Base-by-base conservation (phyloP, 2,113 vertebrate species). In the Pipa parva region DNA sequence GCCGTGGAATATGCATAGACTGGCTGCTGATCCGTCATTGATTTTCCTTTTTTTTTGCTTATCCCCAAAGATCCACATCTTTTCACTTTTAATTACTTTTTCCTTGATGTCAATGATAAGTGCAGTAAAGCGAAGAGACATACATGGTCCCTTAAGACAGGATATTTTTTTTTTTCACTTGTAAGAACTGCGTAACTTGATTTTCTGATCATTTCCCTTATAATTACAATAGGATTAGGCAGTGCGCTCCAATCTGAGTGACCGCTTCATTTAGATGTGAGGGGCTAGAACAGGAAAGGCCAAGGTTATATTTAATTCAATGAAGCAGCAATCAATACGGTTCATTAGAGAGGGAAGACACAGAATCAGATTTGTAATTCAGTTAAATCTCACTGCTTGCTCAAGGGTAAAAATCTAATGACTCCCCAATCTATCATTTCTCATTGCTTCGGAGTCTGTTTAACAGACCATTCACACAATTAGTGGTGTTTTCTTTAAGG, bases 151-250 rank as follows among this genome's bases (percentile, higher is more conserved):
- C 24, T 46, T 39, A 27, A 68, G 56, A 68, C 31, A 49, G 31
- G 28, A 11, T 4, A 25, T 58, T 57, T 46, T 49, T 37, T 42
- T 29, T 49, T 31, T 59, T 52, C 65, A 56, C 65, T 59, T 59
- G 45, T 68, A 68, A 52, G 57, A 68, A 29, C 57, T 27, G 22
- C 56, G 65, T 60, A 68, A 68, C 65, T 68, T 68, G 56, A 68
- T 68, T 68, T 68, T 68, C 57, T 68, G 65, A 68, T 59, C 57
- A 68, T 68, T 56, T 52, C 65, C 46, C 48, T 52, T 57, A 68
- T 68, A 68, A 68, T 68, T 68, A 68, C 65, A 68, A 68, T 68
- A 59, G 65, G 56, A 68, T 68, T 68, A 68, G 57, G 65, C 65
- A 68, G 55, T 46, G 21, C 39, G 57, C 46, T 51, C 64, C 46